Percentiles rank a stretch among this genome's conserved stretches.
Evolutionary conservation across 1,140 invertebrate species (phyloP).

Genomic region (Bombus balteatus): DNA sequence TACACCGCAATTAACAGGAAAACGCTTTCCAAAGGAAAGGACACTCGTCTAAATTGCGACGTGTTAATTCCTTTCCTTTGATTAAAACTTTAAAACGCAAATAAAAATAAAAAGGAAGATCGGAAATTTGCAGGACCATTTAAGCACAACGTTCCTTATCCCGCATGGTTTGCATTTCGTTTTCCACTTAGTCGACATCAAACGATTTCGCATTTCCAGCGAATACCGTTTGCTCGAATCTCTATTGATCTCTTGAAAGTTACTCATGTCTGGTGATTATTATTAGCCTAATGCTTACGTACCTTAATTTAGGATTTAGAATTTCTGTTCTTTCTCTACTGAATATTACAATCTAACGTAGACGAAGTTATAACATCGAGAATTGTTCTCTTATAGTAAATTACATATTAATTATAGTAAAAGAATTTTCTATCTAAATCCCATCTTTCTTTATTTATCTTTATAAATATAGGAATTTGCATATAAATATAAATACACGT

Average conservation of each 20-base stretch:
- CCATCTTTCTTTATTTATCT: too few species aligned
- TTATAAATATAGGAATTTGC: too few species aligned
- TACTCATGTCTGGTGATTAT: neutral
- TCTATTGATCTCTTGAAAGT: neutral
- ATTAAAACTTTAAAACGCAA: neutral
- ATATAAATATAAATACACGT: too few species aligned
- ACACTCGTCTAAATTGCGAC: neutral
- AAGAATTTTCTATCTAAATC: too few species aligned
- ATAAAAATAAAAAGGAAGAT: neutral
- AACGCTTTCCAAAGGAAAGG: neutral
- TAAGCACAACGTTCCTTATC: neutral
- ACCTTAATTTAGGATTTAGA: neutral
- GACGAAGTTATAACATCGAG: too few species aligned
- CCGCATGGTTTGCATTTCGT: neutral
- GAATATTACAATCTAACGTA: too few species aligned
- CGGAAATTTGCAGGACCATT: neutral
- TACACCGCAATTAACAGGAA: neutral
- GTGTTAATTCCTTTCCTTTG: conserved; percentile 1
- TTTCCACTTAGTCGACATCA: neutral
- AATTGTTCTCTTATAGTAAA: too few species aligned
- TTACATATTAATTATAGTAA: too few species aligned
- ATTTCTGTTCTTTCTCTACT: neutral
- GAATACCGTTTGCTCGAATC: too few species aligned
- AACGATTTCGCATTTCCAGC: neutral
- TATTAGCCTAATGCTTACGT: neutral